These are phyloP conservation scores for Ecliptopera silaceata DNA, from an alignment of 2,888 invertebrate species.

Conservation along the genomic window DNA sequence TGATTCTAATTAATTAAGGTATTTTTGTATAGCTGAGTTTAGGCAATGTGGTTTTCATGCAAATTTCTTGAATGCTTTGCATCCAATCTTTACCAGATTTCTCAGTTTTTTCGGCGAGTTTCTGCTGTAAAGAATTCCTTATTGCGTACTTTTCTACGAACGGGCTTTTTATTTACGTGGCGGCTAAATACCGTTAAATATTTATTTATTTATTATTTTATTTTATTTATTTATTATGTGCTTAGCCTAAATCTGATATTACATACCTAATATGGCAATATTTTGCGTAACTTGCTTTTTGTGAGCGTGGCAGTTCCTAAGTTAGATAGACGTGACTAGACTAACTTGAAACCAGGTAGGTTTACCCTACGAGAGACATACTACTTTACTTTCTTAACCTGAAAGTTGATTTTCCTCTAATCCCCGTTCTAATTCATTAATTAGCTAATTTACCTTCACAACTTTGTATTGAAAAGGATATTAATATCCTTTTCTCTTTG, in stretches of 20 bases:
- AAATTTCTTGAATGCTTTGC: conserved; percentile 50
- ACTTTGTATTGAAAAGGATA: conserved; percentile 19
- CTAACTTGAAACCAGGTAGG: neutral
- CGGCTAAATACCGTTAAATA: no score
- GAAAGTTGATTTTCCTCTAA: neutral
- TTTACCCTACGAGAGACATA: no score
- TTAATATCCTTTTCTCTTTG: conserved; percentile 13
- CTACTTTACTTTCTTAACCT: no score
- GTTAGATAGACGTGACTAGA: neutral
- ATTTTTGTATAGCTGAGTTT: conserved; percentile 38
- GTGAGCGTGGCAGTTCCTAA: neutral
- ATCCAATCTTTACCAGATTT: conserved; percentile 39
- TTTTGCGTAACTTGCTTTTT: neutral
- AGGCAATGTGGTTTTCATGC: conserved; percentile 61
- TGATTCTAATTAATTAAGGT: conserved; percentile 39
- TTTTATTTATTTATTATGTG: no score
- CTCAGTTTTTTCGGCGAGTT: conserved; percentile 20
- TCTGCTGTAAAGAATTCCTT: conserved; percentile 11
- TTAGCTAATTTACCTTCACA: conserved; percentile 9
- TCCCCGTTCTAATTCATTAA: neutral
- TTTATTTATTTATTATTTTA: no score
- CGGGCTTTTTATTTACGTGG: no score
- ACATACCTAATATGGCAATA: no score
- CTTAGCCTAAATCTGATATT: no score
- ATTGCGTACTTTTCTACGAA: neutral